phyloP scores from a whole-genome alignment of 2,888 invertebrate genomes.

The Gnatocerus cornutus region DNA sequence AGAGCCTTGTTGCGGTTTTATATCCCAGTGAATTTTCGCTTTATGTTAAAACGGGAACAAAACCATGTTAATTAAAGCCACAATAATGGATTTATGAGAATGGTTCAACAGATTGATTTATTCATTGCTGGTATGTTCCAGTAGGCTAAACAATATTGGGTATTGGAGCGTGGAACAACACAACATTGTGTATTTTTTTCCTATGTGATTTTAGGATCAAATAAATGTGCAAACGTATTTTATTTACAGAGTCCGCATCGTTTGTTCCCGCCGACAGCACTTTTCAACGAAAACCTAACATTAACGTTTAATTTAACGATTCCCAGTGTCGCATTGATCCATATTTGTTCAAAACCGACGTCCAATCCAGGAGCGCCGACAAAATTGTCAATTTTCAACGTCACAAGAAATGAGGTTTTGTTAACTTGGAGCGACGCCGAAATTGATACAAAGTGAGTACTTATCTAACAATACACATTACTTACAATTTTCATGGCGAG shows the following conservation, averaged over 20 bases:
- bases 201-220: not conserved
- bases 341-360: slow-evolving; percentile 67
- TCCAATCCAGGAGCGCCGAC: slow-evolving; percentile 64
- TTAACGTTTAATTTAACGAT: slow-evolving; percentile 58
- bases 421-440: slow-evolving; percentile 71
- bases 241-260: slow-evolving; percentile 57
- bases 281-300: slow-evolving; percentile 48
- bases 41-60: slow-evolving; percentile 15
- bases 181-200: not conserved
- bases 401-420: slow-evolving; percentile 71
- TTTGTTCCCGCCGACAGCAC: slow-evolving; percentile 49
- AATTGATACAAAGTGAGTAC: slow-evolving; percentile 62
- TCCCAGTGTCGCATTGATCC: slow-evolving; percentile 70
- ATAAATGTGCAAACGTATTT: not conserved
- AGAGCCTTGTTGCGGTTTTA: not conserved
- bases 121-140: slow-evolving; percentile 45
- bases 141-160: slow-evolving; percentile 50
- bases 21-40: slow-evolving; percentile 8
- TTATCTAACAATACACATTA: slow-evolving; percentile 12
- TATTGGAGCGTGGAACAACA: not conserved
- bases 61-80: slow-evolving; percentile 24
- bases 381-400: slow-evolving; percentile 66
- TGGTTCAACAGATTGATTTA: slow-evolving; percentile 18
- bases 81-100: slow-evolving; percentile 21
- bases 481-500: slow-evolving; percentile 6